A percentile compares a stretch with the other conserved stretches of the same genome.
Evolutionary conservation across 2,888 invertebrate genomes (phyloP).

Genomic region (Monoplex corrugatus): DNA sequence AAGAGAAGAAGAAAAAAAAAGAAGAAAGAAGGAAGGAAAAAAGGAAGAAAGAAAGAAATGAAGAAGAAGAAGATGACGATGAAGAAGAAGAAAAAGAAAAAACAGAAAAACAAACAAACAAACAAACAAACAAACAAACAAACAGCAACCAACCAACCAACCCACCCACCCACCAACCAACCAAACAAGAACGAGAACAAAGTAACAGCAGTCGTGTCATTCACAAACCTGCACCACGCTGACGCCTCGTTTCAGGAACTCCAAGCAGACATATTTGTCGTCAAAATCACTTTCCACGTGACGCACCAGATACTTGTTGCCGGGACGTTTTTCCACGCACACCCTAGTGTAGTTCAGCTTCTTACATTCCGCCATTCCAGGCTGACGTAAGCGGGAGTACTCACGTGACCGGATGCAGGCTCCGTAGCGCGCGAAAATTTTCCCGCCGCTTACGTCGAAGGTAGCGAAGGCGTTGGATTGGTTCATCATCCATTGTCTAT

Average conservation of each 20-base stretch:
- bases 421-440: constrained; percentile 51
- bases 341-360: constrained; percentile 51
- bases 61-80: background rate
- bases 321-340: constrained; percentile 46
- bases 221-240: constrained; percentile 59
- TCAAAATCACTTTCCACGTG: constrained; percentile 53
- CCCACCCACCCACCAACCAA: background rate
- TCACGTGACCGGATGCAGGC: constrained; percentile 9
- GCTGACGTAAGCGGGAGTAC: background rate
- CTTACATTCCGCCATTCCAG: constrained; percentile 46
- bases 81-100: background rate
- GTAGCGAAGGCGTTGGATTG: constrained; percentile 48
- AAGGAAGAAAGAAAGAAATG: background rate
- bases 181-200: too few species aligned
- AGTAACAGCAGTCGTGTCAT: background rate
- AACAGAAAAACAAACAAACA: background rate
- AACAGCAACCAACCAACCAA: background rate
- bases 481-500: constrained; percentile 57
- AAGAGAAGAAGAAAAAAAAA: background rate
- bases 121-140: background rate
- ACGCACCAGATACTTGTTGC: constrained; percentile 48
- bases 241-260: constrained; percentile 58
- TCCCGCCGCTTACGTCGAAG: constrained; percentile 49
- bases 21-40: background rate
- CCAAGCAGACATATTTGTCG: constrained; percentile 58